phyloP scores from a whole-genome alignment of 2,797 vertebrate genomes.

The Nannoperca obscura region DNA sequence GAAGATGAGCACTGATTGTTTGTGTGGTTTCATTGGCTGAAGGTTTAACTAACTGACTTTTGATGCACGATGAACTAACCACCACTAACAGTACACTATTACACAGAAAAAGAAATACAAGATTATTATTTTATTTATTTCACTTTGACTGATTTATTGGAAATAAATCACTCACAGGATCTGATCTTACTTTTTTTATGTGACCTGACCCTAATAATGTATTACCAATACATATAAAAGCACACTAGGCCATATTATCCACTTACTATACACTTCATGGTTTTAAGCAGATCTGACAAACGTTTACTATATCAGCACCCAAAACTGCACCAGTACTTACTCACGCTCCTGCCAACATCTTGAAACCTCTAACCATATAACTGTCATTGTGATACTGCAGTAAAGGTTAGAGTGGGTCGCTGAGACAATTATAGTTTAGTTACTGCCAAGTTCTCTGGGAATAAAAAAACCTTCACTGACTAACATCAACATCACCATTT shows the following conservation, averaged over 20 bases:
- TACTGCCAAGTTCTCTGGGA: slow-evolving; percentile 19
- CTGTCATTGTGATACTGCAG: slow-evolving; percentile 32
- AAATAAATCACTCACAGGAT: neutral
- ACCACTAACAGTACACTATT: neutral
- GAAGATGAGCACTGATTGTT: neutral
- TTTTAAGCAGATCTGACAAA: slow-evolving; percentile 10
- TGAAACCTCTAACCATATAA: slow-evolving; percentile 45
- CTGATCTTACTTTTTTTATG: neutral
- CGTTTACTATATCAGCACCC: slow-evolving; percentile 19
- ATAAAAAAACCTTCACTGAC: slow-evolving; percentile 30
- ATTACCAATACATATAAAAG: neutral
- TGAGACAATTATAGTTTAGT: slow-evolving; percentile 20
- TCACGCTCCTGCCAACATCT: slow-evolving; percentile 31
- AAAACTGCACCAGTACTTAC: slow-evolving; percentile 26
- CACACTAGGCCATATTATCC: neutral
- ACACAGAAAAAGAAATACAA: slow-evolving; percentile 2
- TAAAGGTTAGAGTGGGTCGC: slow-evolving; percentile 44
- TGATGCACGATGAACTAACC: neutral
- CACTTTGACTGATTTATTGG: neutral
- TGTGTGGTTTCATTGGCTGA: neutral
- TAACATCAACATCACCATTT: slow-evolving; percentile 12
- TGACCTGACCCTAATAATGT: neutral
- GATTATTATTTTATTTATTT: slow-evolving; percentile 7
- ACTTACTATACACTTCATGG: neutral
- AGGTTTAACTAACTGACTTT: neutral